phyloP scores from a whole-genome alignment of 2,797 vertebrate genomes.

The Alectoris magna region DNA sequence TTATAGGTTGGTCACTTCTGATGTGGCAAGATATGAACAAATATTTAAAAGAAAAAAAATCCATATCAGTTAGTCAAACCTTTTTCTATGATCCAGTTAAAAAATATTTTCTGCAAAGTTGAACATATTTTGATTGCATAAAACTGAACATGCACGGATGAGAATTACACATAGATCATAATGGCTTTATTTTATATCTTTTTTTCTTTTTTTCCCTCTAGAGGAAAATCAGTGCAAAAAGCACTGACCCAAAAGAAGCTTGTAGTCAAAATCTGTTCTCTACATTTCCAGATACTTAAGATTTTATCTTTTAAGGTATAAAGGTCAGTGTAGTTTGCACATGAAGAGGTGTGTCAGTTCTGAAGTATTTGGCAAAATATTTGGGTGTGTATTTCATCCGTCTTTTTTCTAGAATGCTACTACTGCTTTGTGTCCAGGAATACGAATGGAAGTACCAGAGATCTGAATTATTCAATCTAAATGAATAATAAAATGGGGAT shows the following conservation, averaged over 20 bases:
- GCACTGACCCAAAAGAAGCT: neutral
- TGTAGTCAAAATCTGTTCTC: neutral
- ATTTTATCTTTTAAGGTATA: neutral
- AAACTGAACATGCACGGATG: neutral
- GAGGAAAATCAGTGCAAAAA: neutral
- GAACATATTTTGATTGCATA: neutral
- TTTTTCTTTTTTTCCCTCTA: accelerated
- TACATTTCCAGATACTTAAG: neutral
- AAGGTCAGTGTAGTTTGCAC: neutral
- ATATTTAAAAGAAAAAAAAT: neutral
- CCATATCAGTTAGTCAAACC: neutral
- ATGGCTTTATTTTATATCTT: no score
- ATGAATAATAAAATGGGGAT: neutral
- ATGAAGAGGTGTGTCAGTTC: neutral
- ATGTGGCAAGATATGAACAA: neutral
- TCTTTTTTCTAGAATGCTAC: neutral
- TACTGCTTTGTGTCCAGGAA: neutral
- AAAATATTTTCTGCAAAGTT: neutral
- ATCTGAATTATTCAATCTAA: neutral
- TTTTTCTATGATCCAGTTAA: neutral
- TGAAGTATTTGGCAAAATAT: neutral
- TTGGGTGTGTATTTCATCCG: neutral
- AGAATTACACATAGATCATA: neutral
- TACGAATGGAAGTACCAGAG: neutral
- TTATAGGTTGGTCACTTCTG: neutral